Base-by-base conservation (phyloP, 23 tunicate species). In the Ciona savignyi region DNA sequence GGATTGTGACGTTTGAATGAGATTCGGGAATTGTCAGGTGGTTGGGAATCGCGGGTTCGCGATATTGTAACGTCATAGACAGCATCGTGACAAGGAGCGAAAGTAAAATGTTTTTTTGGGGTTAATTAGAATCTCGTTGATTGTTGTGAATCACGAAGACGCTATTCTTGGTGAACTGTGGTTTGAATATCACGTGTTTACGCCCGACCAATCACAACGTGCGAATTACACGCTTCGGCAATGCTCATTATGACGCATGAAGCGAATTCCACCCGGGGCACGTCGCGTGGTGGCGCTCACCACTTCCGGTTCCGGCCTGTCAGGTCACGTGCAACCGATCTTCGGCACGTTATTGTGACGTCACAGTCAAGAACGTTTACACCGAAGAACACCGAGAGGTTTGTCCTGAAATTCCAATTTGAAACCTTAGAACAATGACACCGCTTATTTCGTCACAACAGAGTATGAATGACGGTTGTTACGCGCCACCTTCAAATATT, bases 1-100 rank as follows among this genome's bases (percentile, higher is more conserved):
- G 24, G 93, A 93, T 0, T 61, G 86, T 20, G 98, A 93, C 67
- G 62, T 93, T 35, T 93, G 98, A 32, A 32, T 93, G 60, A 86
- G 56, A 42, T 6, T 42, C 56, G 15, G 9, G 9, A 42, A 42
- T 42, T 42, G 56, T 42, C 56, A 42, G 11, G 56, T 42, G 56
- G 56, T 42, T 42, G 56, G 56, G 56, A 42, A 42, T 9, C 56
- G 56, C 56, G 56, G 56, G 9, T 42, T 42, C 56, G 56, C 56
- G 56, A 42, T 42, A n/a, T 42, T 6, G 15, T 42, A 15, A 42
- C 56, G 56, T 42, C 56, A 42, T 42, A 6, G 15, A 42, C 56
- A n/a, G n/a, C n/a, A n/a, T n/a, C n/a, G n/a, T n/a, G n/a, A n/a
- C n/a, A n/a, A n/a, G n/a, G n/a, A n/a, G n/a, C n/a, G n/a, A n/a